Evolutionary conservation across 2,797 vertebrate species (phyloP).

Genomic region (Vipera ursinii): DNA sequence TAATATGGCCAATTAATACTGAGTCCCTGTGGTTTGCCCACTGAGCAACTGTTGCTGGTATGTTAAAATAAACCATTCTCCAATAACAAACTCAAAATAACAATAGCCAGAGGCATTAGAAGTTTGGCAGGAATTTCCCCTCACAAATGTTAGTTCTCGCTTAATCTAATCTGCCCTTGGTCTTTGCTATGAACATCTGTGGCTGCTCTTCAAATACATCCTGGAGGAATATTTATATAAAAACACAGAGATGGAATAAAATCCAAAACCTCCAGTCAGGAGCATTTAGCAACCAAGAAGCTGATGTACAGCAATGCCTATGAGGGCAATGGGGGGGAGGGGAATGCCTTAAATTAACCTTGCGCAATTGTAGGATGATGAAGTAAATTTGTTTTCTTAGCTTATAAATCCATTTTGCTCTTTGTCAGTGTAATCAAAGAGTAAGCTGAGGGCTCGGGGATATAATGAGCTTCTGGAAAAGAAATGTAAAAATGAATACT

Average conservation of each 20-base stretch:
- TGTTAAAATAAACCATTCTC: constrained; percentile 26
- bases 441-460: background rate
- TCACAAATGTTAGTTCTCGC: constrained; percentile 10
- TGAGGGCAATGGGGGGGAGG: background rate
- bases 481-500: background rate
- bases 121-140: constrained; percentile 35
- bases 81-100: constrained; percentile 23
- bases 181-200: constrained; percentile 15
- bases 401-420: background rate
- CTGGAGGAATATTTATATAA: constrained; percentile 29
- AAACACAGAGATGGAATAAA: constrained; percentile 24
- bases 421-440: background rate
- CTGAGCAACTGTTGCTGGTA: constrained; percentile 25
- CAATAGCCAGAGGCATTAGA: constrained; percentile 34
- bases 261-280: constrained; percentile 34
- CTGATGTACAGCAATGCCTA: constrained; percentile 1
- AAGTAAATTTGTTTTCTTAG: background rate
- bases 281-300: constrained; percentile 23
- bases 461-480: constrained; percentile 6
- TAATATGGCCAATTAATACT: constrained; percentile 3
- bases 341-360: background rate
- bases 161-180: constrained; percentile 32
- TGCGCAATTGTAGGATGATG: background rate
- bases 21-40: constrained; percentile 2
- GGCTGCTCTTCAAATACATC: constrained; percentile 17